A percentile compares a stretch with the other conserved stretches of the same genome.
Conservation (phyloP, 2,797 vertebrate genomes). For the Cynopterus sphinx region DNA sequence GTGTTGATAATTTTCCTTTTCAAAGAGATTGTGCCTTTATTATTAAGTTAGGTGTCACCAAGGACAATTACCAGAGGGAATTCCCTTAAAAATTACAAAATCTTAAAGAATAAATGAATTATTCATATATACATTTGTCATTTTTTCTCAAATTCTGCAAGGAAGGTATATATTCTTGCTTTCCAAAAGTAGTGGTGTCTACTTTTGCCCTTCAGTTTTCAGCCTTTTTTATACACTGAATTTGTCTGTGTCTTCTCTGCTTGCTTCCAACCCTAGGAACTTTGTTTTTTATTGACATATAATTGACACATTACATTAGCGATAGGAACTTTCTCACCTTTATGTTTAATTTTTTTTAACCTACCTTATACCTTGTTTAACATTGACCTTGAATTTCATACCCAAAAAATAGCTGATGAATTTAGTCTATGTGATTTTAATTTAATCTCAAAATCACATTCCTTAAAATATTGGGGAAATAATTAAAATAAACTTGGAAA, state of each 20-base stretch:
- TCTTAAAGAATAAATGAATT: background rate
- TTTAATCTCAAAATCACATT: background rate
- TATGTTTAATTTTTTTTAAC: background rate
- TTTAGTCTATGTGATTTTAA: background rate
- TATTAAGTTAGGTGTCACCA: background rate
- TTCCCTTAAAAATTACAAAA: background rate
- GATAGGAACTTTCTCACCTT: background rate
- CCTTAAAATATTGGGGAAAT: background rate
- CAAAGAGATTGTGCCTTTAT: background rate
- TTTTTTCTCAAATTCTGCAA: background rate
- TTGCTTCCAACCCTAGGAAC: background rate
- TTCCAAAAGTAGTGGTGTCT: background rate
- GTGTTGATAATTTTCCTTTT: background rate
- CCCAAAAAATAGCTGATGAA: background rate
- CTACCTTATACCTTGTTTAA: background rate
- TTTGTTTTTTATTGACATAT: background rate
- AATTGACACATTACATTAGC: background rate
- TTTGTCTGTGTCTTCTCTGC: background rate
- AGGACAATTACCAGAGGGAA: background rate
- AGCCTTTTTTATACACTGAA: background rate
- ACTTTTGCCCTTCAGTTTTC: background rate
- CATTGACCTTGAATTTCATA: background rate
- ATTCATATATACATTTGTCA: background rate
- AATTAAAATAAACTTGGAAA: background rate
- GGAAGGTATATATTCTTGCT: background rate